Evolutionary conservation across 2,888 invertebrate genomes (phyloP).

Genomic region (Heteropelma amictum): DNA sequence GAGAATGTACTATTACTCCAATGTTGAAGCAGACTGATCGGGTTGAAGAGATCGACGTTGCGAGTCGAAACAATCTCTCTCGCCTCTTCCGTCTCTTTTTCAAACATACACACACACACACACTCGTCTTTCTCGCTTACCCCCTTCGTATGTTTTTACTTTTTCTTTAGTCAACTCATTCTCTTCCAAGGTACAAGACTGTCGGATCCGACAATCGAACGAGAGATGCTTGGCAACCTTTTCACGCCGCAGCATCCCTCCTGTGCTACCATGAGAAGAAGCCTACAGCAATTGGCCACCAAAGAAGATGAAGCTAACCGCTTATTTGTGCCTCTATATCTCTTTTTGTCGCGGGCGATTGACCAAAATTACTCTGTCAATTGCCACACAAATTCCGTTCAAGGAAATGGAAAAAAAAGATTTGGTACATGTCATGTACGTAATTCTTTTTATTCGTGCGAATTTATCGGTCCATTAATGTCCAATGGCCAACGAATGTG

Average conservation of each 20-base stretch:
- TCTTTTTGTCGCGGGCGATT: background rate
- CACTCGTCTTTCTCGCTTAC: background rate
- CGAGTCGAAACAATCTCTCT: constrained; percentile 34
- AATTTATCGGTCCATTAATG: background rate
- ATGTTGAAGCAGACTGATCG: constrained; percentile 32
- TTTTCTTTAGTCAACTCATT: constrained; percentile 15
- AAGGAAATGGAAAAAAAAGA: background rate
- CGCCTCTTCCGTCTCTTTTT: background rate
- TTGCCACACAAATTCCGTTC: background rate
- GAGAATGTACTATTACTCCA: constrained; percentile 33
- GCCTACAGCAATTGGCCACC: constrained; percentile 19
- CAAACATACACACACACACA: background rate
- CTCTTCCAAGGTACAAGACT: constrained; percentile 13
- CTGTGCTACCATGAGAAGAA: background rate
- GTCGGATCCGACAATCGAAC: constrained; percentile 33
- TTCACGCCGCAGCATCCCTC: constrained; percentile 44
- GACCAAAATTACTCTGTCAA: background rate
- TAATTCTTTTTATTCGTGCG: background rate
- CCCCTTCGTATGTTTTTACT: background rate
- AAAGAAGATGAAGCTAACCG: background rate
- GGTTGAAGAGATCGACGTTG: constrained; percentile 38
- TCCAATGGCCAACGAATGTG: background rate
- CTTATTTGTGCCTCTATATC: background rate
- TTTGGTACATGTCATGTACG: background rate
- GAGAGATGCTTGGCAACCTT: constrained; percentile 39